Evolutionary conservation across 2,888 invertebrate species (phyloP).

Genomic region (Acanthosoma haemorrhoidale): DNA sequence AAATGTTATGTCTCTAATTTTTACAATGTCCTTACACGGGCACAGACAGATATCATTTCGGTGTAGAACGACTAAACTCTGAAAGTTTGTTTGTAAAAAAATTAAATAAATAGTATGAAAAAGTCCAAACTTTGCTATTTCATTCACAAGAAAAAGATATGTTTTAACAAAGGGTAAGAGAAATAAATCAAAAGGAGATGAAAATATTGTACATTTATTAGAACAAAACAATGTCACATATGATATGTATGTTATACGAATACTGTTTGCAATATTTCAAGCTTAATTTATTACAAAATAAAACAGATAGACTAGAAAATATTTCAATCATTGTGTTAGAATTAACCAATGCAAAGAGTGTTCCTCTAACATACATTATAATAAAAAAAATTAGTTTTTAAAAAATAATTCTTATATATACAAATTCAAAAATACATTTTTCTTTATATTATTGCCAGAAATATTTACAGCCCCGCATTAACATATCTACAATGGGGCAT

Average conservation of each 20-base stretch:
- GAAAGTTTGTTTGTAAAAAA: too few species aligned
- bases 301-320: slow-evolving; percentile 23
- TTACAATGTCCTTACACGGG: too few species aligned
- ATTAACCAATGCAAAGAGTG: slow-evolving; percentile 18
- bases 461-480: slow-evolving; percentile 12
- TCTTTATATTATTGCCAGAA: background rate
- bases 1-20: too few species aligned
- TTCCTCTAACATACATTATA: background rate
- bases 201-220: slow-evolving; percentile 16
- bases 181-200: background rate
- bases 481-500: slow-evolving; percentile 3
- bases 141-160: too few species aligned
- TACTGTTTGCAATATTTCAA: slow-evolving; percentile 18
- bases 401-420: slow-evolving; percentile 18
- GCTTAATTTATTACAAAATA: slow-evolving; percentile 8
- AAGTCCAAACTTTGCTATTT: background rate
- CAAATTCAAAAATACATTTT: slow-evolving; percentile 16
- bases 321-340: slow-evolving; percentile 7
- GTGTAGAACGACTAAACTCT: too few species aligned
- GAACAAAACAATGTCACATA: slow-evolving; percentile 16
- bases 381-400: slow-evolving; percentile 9
- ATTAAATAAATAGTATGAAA: background rate
- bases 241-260: slow-evolving; percentile 17
- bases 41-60: too few species aligned
- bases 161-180: background rate